Evolutionary conservation across 2,797 vertebrate species (phyloP).

Genomic region (Manis crassicaudata): DNA sequence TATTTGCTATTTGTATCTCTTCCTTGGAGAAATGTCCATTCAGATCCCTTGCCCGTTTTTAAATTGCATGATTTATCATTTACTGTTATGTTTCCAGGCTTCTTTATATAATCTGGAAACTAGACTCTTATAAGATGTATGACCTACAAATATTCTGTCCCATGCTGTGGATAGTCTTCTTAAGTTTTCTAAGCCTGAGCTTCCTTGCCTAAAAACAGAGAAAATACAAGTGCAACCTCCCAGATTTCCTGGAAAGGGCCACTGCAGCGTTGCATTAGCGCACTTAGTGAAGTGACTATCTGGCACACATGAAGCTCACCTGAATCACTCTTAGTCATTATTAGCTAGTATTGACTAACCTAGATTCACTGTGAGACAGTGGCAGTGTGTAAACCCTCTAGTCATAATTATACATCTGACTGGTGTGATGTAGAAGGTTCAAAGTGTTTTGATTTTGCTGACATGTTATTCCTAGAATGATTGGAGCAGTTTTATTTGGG

Average conservation of each 20-base stretch:
- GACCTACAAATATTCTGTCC: not conserved
- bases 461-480: not conserved
- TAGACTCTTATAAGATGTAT: not conserved
- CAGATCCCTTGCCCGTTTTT: not conserved
- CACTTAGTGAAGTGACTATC: not conserved
- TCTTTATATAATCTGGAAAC: not conserved
- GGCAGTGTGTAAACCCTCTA: not conserved
- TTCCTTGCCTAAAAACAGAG: not conserved
- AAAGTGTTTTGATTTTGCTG: constrained; percentile 13
- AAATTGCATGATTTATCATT: not conserved
- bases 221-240: not conserved
- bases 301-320: not conserved
- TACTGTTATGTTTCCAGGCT: not conserved
- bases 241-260: not conserved
- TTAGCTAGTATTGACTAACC: not conserved
- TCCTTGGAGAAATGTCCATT: not conserved
- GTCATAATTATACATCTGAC: not conserved
- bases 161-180: not conserved
- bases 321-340: not conserved
- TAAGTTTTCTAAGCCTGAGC: not conserved
- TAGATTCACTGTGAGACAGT: not conserved
- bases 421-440: not conserved
- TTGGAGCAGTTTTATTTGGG: not conserved
- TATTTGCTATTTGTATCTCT: not conserved
- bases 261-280: not conserved